Evolutionary conservation across 1,140 invertebrate species (phyloP), one percentile per base, ranked within the genome.

Genomic region (Drosophila mojavensis): DNA sequence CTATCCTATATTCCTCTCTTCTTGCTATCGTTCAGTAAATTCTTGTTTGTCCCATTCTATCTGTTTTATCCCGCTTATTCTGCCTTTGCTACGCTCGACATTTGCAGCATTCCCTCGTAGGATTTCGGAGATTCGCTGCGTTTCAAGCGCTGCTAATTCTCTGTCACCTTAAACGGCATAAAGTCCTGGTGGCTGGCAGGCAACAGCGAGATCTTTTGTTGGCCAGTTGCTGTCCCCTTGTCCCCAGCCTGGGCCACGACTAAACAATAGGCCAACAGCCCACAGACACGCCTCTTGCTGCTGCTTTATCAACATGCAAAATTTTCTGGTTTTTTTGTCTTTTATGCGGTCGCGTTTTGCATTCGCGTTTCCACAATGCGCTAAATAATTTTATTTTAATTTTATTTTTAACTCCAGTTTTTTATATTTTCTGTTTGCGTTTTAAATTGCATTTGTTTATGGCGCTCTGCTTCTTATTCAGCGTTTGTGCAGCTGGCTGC

Each of bases 371-470:
- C 55, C 67, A 67, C 70, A 72, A 36, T 55, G 50, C 26, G 58
- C 41, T 39, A 39, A 39, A 39, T 39, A 66, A 24, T 68, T 51
- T 30, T 62, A 62, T 76, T 45, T 48, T 48, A 2, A 36, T 48
- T 45, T 50, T 24, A 47, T 26, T 72, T 60, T 69, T 65, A 47
- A 15, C 43, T 47, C 26, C 43, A 26, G 45, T 61, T 73, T 55
- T 58, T 15, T 17, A 17, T 47, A 1, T 9, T 62, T 63, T 67
- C 20, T 78, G 78, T 86, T 78, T 81, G 81, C 82, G 81, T 85
- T 75, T 77, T 70, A 85, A 86, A 85, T 85, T 86, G 78, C 70
- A 86, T 81, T 83, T 69, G 64, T 69, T 83, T 80, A 61, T 73
- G 48, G 30, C 59, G 45, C 48, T 48, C 54, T 39, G 28, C 20